These are phyloP conservation scores for Lagopus muta DNA, from an alignment of 2,113 vertebrate species.

Conservation along the genomic window DNA sequence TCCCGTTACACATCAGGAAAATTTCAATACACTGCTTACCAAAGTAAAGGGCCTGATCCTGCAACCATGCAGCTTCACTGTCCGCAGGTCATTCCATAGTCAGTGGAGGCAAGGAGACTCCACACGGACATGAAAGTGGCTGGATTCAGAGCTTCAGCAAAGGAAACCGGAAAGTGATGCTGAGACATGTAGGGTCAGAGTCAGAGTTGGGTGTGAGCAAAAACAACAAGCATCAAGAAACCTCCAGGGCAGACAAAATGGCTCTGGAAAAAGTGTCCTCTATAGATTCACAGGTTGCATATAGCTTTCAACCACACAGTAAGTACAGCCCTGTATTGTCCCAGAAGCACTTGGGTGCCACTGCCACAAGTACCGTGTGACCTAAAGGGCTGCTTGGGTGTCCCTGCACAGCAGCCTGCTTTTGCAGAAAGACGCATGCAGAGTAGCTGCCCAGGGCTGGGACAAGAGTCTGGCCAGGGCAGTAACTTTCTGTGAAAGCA, in stretches of 20 bases:
- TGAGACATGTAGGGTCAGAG: neutral
- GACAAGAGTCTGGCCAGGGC: neutral
- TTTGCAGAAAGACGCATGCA: neutral
- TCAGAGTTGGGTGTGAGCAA: neutral
- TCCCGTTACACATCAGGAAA: neutral
- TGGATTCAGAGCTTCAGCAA: neutral
- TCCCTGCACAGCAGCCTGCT: neutral
- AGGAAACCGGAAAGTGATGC: neutral
- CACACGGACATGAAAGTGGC: neutral
- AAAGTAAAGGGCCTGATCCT: neutral
- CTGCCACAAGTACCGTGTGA: neutral
- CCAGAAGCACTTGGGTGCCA: neutral
- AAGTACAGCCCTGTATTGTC: neutral
- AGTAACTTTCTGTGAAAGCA: neutral
- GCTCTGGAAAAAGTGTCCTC: neutral
- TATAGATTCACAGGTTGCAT: neutral
- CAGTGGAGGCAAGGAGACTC: neutral
- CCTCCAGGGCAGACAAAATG: neutral
- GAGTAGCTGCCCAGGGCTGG: neutral
- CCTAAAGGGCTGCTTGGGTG: neutral
- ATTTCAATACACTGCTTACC: neutral
- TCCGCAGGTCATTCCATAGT: neutral
- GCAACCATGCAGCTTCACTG: accelerated
- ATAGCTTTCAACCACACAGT: neutral
- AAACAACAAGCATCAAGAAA: neutral